These are phyloP conservation scores for Perca flavescens DNA, from an alignment of 2,113 vertebrate genomes.

Conservation along the genomic window DNA sequence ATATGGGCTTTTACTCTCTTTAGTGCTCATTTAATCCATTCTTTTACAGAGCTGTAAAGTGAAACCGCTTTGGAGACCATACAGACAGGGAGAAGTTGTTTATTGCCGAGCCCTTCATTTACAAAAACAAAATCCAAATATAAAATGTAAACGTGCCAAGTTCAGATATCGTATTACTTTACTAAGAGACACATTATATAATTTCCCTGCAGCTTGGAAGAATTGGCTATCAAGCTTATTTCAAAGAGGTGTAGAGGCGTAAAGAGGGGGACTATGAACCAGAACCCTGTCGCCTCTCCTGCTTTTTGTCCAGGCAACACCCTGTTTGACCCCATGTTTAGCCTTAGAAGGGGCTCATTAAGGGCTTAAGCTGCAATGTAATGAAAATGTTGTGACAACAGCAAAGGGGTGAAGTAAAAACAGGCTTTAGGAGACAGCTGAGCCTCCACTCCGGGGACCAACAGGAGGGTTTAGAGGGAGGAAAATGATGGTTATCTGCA, in stretches of 20 bases:
- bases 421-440: constrained; percentile 76
- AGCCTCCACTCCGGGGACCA: constrained; percentile 61
- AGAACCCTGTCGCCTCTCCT: constrained; percentile 34
- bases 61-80: constrained; percentile 25
- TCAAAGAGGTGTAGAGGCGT: background rate
- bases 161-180: background rate
- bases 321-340: constrained; percentile 77
- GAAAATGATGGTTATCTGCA: constrained; percentile 79
- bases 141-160: background rate
- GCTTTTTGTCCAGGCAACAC: constrained; percentile 60
- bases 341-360: constrained; percentile 75
- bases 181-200: background rate
- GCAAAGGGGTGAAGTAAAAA: constrained; percentile 72
- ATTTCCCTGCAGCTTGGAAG: constrained; percentile 2
- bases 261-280: constrained; percentile 3
- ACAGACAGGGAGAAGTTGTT: constrained; percentile 2
- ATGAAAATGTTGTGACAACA: constrained; percentile 83
- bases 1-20: constrained; percentile 34
- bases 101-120: background rate
- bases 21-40: constrained; percentile 45
- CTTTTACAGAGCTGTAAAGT: constrained; percentile 64
- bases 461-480: constrained; percentile 60
- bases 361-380: constrained; percentile 76
- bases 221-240: constrained; percentile 2
- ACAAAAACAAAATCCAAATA: background rate